Base-by-base conservation (phyloP, 2,113 vertebrate genomes). In the Narcine bancroftii region DNA sequence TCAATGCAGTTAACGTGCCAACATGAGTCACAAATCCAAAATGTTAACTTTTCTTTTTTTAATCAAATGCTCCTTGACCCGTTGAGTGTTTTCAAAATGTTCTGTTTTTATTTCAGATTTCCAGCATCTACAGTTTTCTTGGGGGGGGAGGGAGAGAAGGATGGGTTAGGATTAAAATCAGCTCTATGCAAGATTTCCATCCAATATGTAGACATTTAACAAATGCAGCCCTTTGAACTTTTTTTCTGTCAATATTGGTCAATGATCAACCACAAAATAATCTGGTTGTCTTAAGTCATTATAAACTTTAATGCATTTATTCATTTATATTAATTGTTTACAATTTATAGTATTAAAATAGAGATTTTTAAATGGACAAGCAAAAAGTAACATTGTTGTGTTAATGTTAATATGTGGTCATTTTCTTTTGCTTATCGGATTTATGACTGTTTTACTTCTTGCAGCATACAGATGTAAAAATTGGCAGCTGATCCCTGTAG, bases 391-490 rank as follows among this genome's bases (percentile, higher is more conserved):
- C 6, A 91, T 45, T 45, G 33, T 39, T 66, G 63, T 29, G 2
- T 26, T 66, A 26, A 26, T 29, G 42, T 45, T 11, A 69, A 42
- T 24, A 45, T 91, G 60, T 66, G 3, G 24, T 91, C 36, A 29
- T 26, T 89, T 11, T 1, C 39, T 42, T 66, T 45, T n/a, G 11
- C 63, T 17, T 45, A 1, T 91, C 63, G 45, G 39, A 69, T 91
- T 21, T 24, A 11, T 29, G 63, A 45, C 60, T 42, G 3, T 26
- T 53, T 26, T 83, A 6, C 2, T 15, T 69, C 24, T 91, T 91
- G 65, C 89, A 91, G 89, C 42, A 1, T 91, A 91, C 89, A 91
- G 26, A 39, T 91, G 89, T 91, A 17, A 69, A n/a, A 91, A 91
- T 65, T 91, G 89, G 89, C 63, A 91, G 65, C 42, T 91, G 89